These are phyloP conservation scores for Synaphobranchus kaupii DNA, from an alignment of 2,797 vertebrate genomes.

Conservation along the genomic window DNA sequence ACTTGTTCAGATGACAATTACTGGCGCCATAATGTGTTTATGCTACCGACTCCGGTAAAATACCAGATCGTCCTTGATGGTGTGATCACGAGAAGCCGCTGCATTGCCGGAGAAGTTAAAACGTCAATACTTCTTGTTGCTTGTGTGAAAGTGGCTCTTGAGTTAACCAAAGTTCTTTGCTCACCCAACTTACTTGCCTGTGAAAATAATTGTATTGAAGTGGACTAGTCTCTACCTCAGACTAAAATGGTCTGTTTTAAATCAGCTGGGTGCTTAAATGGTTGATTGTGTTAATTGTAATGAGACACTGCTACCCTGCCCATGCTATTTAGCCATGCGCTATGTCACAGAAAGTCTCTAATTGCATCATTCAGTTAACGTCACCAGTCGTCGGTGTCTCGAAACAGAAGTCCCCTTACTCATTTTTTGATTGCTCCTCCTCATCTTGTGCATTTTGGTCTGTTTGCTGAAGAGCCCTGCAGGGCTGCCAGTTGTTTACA, in stretches of 20 bases:
- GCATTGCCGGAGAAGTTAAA: too few species aligned
- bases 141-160: too few species aligned
- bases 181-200: neutral
- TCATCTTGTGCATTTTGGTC: neutral
- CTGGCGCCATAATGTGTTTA: too few species aligned
- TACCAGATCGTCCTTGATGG: too few species aligned
- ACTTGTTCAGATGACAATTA: too few species aligned
- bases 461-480: neutral
- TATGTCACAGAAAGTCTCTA: neutral
- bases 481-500: neutral
- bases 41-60: too few species aligned
- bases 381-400: neutral
- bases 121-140: too few species aligned
- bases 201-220: neutral
- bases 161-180: neutral
- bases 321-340: neutral
- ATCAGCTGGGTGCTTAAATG: neutral
- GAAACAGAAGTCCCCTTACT: neutral
- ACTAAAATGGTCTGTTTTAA: neutral
- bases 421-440: neutral
- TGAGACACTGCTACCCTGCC: neutral
- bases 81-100: too few species aligned
- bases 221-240: neutral
- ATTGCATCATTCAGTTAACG: constrained; percentile 4
- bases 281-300: neutral